Percentiles rank a stretch among this genome's conserved stretches.
These are phyloP conservation scores for Catostomus latipinnis DNA, from an alignment of 2,797 vertebrate species.

Conservation along the genomic window DNA sequence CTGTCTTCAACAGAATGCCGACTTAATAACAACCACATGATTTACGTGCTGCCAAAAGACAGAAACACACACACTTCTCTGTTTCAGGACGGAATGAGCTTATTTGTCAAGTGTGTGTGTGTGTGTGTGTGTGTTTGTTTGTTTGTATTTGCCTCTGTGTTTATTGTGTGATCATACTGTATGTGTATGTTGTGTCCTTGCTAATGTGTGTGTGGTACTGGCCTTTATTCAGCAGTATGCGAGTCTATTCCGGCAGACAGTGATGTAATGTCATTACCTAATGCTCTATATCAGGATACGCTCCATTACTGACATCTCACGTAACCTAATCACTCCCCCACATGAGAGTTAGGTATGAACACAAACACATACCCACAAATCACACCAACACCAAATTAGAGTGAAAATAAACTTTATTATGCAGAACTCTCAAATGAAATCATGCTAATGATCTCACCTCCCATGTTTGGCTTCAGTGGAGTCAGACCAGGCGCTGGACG, in stretches of 20 bases:
- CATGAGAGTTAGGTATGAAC: constrained; percentile 61
- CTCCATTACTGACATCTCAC: constrained; percentile 62
- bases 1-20: constrained; percentile 65
- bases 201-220: constrained; percentile 39
- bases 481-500: constrained; percentile 93
- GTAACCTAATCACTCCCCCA: constrained; percentile 68
- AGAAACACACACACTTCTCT: constrained; percentile 14
- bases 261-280: constrained; percentile 70
- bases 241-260: constrained; percentile 48
- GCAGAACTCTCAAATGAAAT: not conserved
- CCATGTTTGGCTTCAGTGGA: constrained; percentile 93
- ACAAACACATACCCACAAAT: constrained; percentile 43
- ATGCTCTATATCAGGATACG: constrained; percentile 65
- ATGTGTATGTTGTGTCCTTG: constrained; percentile 17
- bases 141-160: not conserved
- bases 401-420: constrained; percentile 4
- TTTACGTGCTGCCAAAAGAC: constrained; percentile 63
- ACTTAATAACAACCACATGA: constrained; percentile 77
- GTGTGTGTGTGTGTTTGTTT: not conserved
- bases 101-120: not conserved
- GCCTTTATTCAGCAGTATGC: constrained; percentile 41
- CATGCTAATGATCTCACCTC: constrained; percentile 75
- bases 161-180: constrained; percentile 1
- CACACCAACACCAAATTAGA: constrained; percentile 13
- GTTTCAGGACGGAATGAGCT: not conserved